These are phyloP conservation scores for Labia minor DNA, from an alignment of 2,888 invertebrate species.

Conservation along the genomic window DNA sequence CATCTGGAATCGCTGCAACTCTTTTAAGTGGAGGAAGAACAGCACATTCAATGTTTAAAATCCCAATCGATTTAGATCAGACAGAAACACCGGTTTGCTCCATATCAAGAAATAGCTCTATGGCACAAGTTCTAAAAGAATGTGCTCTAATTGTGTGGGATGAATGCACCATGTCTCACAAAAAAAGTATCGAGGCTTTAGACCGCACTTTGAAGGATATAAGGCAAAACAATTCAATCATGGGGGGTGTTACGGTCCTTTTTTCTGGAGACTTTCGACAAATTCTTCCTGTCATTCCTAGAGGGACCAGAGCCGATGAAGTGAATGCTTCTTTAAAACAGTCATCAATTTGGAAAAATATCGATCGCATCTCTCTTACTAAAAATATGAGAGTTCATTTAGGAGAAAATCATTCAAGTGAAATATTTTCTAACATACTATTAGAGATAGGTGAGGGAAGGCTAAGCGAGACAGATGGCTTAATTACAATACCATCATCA, in stretches of 20 bases:
- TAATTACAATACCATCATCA: too few relatives aligned
- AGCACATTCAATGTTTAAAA: conserved; percentile 32
- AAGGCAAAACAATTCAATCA: conserved; percentile 25
- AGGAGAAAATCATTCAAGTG: too few relatives aligned
- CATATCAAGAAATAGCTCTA: conserved; percentile 28
- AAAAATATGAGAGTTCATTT: too few relatives aligned
- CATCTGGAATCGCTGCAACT: background rate
- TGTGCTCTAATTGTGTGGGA: conserved; percentile 29
- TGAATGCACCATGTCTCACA: conserved; percentile 29
- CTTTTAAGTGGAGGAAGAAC: conserved; percentile 27
- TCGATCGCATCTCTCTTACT: too few relatives aligned
- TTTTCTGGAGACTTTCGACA: background rate
- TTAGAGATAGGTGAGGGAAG: too few relatives aligned
- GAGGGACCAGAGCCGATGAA: conserved; percentile 20
- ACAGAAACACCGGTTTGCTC: conserved; percentile 31
- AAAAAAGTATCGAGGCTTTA: conserved; percentile 27
- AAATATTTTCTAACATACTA: too few relatives aligned
- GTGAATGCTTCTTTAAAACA: conserved; percentile 16
- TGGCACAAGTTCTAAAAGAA: conserved; percentile 29
- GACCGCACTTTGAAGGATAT: background rate
- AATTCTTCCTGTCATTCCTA: background rate
- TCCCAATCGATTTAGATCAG: conserved; percentile 30
- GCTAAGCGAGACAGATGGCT: too few relatives aligned
- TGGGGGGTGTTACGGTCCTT: background rate
- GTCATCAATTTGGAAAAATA: too few relatives aligned